Evolutionary conservation across 2,797 vertebrate genomes (phyloP).

Genomic region (Pogoniulus pusillus): DNA sequence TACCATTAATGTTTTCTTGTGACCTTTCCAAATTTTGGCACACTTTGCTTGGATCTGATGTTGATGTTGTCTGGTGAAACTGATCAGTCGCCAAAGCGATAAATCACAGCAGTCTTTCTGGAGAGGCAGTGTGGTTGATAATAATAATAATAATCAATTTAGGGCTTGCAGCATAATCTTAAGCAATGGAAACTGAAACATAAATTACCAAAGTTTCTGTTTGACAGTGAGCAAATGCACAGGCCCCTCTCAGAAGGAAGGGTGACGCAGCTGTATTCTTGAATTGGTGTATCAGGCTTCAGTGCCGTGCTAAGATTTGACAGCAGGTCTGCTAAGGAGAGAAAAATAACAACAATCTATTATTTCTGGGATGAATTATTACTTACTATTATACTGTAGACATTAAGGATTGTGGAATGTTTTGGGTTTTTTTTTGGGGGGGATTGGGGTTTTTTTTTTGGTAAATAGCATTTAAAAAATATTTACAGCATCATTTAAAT

Average conservation of each 20-base stretch:
- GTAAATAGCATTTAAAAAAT: constrained; percentile 45
- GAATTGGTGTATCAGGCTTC: constrained; percentile 17
- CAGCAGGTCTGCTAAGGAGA: constrained; percentile 1
- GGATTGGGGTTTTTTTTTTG: background rate
- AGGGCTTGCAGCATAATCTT: background rate
- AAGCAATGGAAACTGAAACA: background rate
- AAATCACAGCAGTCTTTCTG: background rate
- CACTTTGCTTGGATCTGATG: background rate
- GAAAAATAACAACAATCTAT: constrained; percentile 51
- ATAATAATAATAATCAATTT: background rate
- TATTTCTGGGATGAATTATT: constrained; percentile 41
- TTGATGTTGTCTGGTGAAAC: background rate
- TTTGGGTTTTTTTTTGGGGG: background rate
- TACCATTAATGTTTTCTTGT: background rate
- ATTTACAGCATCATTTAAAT: constrained; percentile 34
- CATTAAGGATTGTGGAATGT: background rate
- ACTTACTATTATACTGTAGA: background rate
- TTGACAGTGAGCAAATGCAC: background rate
- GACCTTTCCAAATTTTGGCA: background rate
- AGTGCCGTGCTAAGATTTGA: constrained; percentile 26
- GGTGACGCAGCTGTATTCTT: constrained; percentile 26
- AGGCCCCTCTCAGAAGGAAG: background rate
- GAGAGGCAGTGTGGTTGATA: background rate
- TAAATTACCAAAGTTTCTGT: constrained; percentile 15
- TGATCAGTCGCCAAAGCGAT: background rate